These are phyloP conservation scores for Dromiciops gliroides DNA, from an alignment of 2,113 vertebrate species.

Conservation along the genomic window DNA sequence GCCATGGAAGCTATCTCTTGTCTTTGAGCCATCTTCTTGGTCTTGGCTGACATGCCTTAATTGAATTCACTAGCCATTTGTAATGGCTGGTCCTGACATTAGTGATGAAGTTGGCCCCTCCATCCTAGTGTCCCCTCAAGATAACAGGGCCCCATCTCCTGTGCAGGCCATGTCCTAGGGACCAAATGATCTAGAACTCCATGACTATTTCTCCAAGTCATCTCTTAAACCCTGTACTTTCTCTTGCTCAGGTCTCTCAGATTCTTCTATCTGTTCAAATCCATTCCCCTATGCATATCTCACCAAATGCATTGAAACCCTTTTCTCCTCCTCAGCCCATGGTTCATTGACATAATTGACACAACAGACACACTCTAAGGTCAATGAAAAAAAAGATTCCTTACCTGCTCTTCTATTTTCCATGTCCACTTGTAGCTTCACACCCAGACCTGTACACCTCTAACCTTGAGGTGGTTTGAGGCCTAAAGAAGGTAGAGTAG, in stretches of 20 bases:
- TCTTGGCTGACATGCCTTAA: background rate
- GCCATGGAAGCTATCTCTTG: background rate
- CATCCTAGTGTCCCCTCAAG: background rate
- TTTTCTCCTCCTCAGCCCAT: background rate
- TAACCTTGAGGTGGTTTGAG: background rate
- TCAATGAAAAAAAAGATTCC: background rate
- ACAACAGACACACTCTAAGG: background rate
- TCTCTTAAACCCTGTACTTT: background rate
- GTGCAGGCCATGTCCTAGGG: background rate
- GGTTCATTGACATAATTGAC: background rate
- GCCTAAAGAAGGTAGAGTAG: background rate
- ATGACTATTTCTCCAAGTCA: background rate
- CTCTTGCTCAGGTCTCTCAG: background rate
- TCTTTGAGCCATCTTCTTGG: background rate
- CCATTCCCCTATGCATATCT: background rate
- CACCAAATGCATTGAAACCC: background rate
- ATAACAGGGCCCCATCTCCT: background rate
- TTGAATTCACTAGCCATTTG: background rate
- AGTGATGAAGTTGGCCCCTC: background rate
- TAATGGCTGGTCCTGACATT: background rate
- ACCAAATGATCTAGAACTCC: background rate
- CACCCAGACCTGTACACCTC: background rate
- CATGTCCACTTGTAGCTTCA: background rate
- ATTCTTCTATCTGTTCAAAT: background rate
- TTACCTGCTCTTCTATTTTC: background rate